A percentile compares a stretch with the other conserved stretches of the same genome.
Conservation (phyloP, 2,888 invertebrate genomes). For the Pinctada fucata region DNA sequence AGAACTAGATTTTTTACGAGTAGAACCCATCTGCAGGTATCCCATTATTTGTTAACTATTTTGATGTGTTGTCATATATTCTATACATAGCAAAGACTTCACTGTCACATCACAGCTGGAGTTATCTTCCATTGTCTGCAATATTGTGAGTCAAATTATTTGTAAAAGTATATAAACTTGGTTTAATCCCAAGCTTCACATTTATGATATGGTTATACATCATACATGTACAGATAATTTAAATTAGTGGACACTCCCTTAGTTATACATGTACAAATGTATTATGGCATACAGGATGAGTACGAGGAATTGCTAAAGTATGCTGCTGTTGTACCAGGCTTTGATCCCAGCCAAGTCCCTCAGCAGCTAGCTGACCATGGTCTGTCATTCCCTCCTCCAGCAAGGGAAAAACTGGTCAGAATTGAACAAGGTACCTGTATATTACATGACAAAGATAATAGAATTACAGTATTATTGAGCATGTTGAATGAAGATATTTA, state of each 20-base stretch:
- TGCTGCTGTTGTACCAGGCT: constrained; percentile 72
- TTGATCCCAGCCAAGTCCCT: constrained; percentile 56
- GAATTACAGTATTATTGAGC: neutral
- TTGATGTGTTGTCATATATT: too few species aligned
- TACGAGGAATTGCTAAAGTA: constrained; percentile 74
- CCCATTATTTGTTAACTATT: too few species aligned
- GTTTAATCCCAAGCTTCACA: too few species aligned
- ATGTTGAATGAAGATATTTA: too few species aligned
- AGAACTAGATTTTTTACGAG: too few species aligned
- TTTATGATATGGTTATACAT: neutral
- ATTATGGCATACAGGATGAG: constrained; percentile 64
- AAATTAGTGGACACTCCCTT: neutral
- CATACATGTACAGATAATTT: neutral
- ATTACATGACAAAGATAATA: constrained; percentile 3
- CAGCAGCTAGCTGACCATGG: constrained; percentile 58
- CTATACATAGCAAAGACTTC: too few species aligned
- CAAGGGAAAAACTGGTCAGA: constrained; percentile 31
- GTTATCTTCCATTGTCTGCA: too few species aligned
- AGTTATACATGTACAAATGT: neutral
- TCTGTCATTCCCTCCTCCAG: constrained; percentile 56
- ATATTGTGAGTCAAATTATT: too few species aligned
- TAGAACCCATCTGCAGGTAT: too few species aligned
- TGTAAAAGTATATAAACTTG: too few species aligned
- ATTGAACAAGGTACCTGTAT: constrained; percentile 28
- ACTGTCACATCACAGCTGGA: too few species aligned